Percentiles rank a stretch among this genome's conserved stretches.
Conservation (phyloP, 1,140 invertebrate genomes). For the Drosophila ananassae region DNA sequence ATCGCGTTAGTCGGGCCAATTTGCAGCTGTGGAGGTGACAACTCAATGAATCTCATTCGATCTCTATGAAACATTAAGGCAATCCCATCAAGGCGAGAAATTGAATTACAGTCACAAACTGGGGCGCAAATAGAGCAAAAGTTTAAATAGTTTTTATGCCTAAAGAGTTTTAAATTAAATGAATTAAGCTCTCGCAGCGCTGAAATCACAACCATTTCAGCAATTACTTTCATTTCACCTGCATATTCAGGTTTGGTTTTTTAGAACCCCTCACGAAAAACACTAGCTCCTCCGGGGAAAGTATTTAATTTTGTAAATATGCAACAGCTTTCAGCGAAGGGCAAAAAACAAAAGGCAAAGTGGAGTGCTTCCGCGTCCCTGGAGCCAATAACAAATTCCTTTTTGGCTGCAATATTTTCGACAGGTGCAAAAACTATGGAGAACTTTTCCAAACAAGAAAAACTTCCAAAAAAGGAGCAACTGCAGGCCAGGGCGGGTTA, state of each 20-base stretch:
- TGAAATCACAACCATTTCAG: not conserved
- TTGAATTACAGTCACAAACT: not conserved
- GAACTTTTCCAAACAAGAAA: slow-evolving; percentile 37
- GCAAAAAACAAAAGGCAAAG: slow-evolving; percentile 25
- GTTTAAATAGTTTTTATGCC: not conserved
- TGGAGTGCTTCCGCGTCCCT: slow-evolving; percentile 16
- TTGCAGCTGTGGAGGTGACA: slow-evolving; percentile 66
- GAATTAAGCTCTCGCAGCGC: not conserved
- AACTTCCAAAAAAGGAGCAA: not conserved
- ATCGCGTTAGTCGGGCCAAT: slow-evolving; percentile 66
- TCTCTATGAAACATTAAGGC: slow-evolving; percentile 18
- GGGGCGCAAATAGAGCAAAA: not conserved
- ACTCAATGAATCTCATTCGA: slow-evolving; percentile 54
- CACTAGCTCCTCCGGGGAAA: slow-evolving; percentile 4
- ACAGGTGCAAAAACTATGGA: slow-evolving; percentile 27
- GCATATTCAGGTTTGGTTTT: not conserved
- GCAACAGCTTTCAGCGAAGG: slow-evolving; percentile 35
- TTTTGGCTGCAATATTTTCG: slow-evolving; percentile 41
- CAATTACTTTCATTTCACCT: no score
- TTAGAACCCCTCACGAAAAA: slow-evolving; percentile 8
- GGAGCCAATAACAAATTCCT: slow-evolving; percentile 61
- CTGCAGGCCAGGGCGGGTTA: not conserved
- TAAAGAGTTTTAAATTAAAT: not conserved
- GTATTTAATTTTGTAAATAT: slow-evolving; percentile 61
- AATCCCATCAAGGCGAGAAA: not conserved